Evolutionary conservation across 2,888 invertebrate genomes (phyloP).

Genomic region (Heliconius aoede): DNA sequence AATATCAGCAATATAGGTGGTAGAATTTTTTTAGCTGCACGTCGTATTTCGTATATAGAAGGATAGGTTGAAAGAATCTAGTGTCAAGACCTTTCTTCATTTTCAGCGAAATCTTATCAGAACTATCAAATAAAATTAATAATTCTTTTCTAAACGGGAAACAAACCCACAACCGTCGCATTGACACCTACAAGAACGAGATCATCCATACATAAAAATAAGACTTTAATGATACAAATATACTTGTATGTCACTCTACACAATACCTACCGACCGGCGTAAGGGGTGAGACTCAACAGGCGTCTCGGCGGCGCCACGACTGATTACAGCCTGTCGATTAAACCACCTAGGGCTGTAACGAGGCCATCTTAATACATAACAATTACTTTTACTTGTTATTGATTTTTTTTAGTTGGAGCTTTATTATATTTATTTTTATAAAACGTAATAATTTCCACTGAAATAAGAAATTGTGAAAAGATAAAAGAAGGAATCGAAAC

Average conservation of each 20-base stretch:
- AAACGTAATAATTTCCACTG: no score
- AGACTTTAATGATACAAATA: conserved; percentile 1
- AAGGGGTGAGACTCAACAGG: conserved; percentile 43
- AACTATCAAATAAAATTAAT: neutral
- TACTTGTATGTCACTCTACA: neutral
- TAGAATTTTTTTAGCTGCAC: no score
- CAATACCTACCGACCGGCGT: neutral
- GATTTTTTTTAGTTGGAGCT: neutral
- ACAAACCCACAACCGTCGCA: neutral
- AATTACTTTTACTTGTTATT: neutral
- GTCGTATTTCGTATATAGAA: no score
- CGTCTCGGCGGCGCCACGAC: conserved; percentile 44
- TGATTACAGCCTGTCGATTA: conserved; percentile 45
- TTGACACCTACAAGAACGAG: neutral
- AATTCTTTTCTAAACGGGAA: neutral
- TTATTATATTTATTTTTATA: no score
- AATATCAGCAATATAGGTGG: no score
- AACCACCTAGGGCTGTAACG: conserved; percentile 34
- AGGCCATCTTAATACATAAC: conserved; percentile 12
- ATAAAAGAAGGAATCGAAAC: no score
- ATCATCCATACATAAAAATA: neutral
- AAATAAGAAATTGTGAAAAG: no score
- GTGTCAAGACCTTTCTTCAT: no score
- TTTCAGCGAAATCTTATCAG: neutral
- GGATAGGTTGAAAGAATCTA: no score